A percentile compares a stretch with the other conserved stretches of the same genome.
phyloP scores from a whole-genome alignment of 2,888 invertebrate species.

The Leptopilina syphax region DNA sequence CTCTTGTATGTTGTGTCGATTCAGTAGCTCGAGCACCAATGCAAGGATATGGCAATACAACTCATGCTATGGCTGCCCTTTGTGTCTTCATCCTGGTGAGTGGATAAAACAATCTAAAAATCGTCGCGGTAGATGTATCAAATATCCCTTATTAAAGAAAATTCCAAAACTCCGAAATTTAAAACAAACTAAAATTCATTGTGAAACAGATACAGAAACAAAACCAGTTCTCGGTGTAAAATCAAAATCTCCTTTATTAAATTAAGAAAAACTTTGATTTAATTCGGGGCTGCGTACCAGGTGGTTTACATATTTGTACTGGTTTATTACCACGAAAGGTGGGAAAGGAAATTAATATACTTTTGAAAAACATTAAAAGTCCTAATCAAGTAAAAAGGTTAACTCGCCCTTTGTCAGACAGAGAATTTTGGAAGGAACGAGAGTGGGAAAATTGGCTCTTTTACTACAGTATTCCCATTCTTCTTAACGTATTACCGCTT shows the following conservation, averaged over 20 bases:
- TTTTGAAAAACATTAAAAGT: background rate
- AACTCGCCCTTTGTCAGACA: background rate
- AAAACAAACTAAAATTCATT: constrained; percentile 27
- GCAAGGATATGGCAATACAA: constrained; percentile 47
- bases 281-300: constrained; percentile 48
- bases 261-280: constrained; percentile 47
- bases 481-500: constrained; percentile 6
- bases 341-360: background rate
- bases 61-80: constrained; percentile 43
- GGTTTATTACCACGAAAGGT: background rate
- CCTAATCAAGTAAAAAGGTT: background rate
- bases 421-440: constrained; percentile 30
- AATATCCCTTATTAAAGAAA: background rate
- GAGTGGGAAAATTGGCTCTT: constrained; percentile 44
- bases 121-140: background rate
- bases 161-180: background rate
- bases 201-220: constrained; percentile 15
- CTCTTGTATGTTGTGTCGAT: constrained; percentile 47
- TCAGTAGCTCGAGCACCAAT: constrained; percentile 42
- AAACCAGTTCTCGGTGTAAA: background rate
- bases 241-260: constrained; percentile 29
- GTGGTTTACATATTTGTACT: constrained; percentile 45
- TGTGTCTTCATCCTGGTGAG: constrained; percentile 46
- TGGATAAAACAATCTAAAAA: constrained; percentile 5
- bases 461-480: constrained; percentile 45